Evolutionary conservation across 2,888 invertebrate genomes (phyloP), one percentile per base, ranked within the genome.

Genomic region (Galeopsomyia nigrocyanea): DNA sequence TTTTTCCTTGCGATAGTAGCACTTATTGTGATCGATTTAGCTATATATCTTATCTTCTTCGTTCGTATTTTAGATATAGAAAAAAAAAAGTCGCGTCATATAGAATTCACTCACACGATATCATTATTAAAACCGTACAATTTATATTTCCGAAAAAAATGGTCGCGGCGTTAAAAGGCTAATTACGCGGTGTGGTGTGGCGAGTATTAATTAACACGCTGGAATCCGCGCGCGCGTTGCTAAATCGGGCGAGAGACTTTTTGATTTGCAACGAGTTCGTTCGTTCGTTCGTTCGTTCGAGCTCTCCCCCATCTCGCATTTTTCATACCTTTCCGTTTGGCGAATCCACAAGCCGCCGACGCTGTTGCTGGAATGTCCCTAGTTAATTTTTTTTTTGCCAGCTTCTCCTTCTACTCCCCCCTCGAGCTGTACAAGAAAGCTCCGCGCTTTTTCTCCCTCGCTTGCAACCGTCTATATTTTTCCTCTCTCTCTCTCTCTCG

Each of bases 361-460:
- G 63, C 7, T 13, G 39, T 39, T 39, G 39, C 39, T 71, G 80
- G 82, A 82, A 81, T 81, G 81, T 82, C 80, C 79, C 80, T 78
- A 80, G 82, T 81, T 81, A 80, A 83, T 84, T 84, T 83, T 80
- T 79, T 78, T 72, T 58, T 46, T 58, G 31, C 31, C 31, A 31
- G 31, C 31, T 19, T 47, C 55, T 7, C 17, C 16, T 10, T 9
- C 64, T 19, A 64, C 6, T 39, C 7, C 39, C 39, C 13, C 39
- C 39, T 39, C 39, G 13, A 9, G 39, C 39, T 39, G 2, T 26
- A 10, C 39, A 39, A 39, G 39, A 39, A 39, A 39, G 39, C 39
- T 39, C 51, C 13, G 6, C 39, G 61, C 72, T 73, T 65, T 69
- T 65, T 53, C 19, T 53, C 51, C 66, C 58, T 26, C 21, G 50